phyloP scores from a whole-genome alignment of 2,888 invertebrate genomes.

The Ormyrus nitidulus region DNA sequence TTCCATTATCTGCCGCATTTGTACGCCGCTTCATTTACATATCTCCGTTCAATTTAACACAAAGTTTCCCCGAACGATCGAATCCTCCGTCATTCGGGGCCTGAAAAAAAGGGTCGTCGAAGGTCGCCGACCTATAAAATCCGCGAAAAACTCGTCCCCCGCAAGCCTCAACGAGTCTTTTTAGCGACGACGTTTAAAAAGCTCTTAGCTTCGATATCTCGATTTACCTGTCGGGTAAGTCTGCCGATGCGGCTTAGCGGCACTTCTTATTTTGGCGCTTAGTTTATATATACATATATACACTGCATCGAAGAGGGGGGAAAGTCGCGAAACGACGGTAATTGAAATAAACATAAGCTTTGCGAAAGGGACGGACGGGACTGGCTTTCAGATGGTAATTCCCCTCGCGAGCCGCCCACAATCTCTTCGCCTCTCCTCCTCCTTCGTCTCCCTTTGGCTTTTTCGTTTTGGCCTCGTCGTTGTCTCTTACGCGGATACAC shows the following conservation, averaged over 20 bases:
- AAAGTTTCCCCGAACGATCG: conserved; percentile 13
- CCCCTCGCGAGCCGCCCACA: conserved; percentile 55
- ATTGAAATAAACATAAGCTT: conserved; percentile 69
- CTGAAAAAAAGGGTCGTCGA: not conserved
- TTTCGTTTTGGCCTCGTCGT: conserved; percentile 1
- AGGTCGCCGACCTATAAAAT: not conserved
- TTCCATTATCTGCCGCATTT: not conserved
- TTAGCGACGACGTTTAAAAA: conserved; percentile 22
- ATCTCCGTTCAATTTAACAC: not conserved
- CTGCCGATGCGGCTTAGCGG: conserved; percentile 9
- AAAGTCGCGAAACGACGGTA: conserved; percentile 59
- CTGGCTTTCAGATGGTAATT: conserved; percentile 67
- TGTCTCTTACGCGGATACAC: conserved; percentile 6
- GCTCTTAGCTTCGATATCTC: conserved; percentile 38
- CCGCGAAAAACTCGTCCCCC: conserved; percentile 6
- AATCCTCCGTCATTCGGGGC: not conserved
- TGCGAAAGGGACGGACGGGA: conserved; percentile 33
- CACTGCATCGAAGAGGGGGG: not conserved
- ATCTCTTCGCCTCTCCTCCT: conserved; percentile 57
- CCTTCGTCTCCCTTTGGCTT: conserved; percentile 31
- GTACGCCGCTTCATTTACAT: conserved; percentile 4
- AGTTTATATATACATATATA: not conserved
- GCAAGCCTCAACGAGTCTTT: not conserved
- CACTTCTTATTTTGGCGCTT: conserved; percentile 24
- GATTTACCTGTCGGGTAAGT: conserved; percentile 7